Conservation (phyloP, 2,888 invertebrate species). For the Xanthia icteritia region DNA sequence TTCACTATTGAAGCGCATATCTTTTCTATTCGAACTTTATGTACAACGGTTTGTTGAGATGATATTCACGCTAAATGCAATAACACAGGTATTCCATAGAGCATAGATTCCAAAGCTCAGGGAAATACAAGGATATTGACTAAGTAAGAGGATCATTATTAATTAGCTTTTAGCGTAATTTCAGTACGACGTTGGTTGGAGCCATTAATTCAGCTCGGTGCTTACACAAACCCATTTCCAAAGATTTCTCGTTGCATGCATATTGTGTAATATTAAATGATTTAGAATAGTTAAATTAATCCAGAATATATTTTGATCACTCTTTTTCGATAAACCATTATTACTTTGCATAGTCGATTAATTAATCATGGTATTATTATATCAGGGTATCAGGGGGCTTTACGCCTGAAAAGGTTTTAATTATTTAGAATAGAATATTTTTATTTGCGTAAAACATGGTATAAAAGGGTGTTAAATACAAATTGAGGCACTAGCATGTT, state of each 20-base stretch:
- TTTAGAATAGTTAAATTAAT: neutral
- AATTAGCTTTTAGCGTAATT: conserved; percentile 46
- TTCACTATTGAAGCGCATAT: neutral
- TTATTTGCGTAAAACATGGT: too few species aligned
- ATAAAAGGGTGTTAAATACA: too few species aligned
- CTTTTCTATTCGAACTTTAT: neutral
- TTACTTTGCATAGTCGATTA: neutral
- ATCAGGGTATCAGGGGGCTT: neutral
- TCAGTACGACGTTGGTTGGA: conserved; percentile 3
- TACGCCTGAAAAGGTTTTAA: neutral
- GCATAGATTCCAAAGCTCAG: conserved; percentile 6
- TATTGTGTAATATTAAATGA: neutral
- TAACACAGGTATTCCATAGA: conserved; percentile 25
- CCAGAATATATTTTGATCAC: neutral
- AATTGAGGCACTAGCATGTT: too few species aligned
- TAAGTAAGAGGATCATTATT: conserved; percentile 35
- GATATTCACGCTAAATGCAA: neutral
- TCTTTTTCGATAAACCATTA: neutral
- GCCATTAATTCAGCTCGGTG: neutral
- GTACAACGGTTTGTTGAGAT: neutral
- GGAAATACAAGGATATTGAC: conserved; percentile 40
- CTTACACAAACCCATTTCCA: conserved; percentile 1
- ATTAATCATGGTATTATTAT: neutral
- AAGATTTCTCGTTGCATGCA: neutral
- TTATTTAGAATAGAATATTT: too few species aligned